These are phyloP conservation scores for Tetanocera ferruginea DNA, from an alignment of 2,888 invertebrate species.

Conservation along the genomic window DNA sequence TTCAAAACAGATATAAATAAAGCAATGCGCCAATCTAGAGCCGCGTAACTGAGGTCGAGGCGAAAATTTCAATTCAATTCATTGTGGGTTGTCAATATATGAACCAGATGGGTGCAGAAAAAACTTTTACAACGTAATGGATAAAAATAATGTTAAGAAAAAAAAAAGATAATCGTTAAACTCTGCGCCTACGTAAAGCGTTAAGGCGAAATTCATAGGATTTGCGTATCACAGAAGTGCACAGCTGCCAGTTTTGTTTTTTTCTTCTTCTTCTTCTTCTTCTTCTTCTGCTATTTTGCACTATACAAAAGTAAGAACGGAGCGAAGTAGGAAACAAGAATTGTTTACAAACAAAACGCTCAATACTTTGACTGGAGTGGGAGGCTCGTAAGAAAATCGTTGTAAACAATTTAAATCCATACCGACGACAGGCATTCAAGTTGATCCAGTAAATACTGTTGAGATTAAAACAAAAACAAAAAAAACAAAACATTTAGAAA, in stretches of 20 bases:
- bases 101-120: neutral
- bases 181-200: neutral
- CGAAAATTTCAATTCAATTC: neutral
- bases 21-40: neutral
- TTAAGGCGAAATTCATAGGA: neutral
- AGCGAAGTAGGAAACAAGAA: neutral
- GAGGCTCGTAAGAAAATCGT: neutral
- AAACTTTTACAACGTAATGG: neutral
- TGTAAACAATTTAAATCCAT: neutral
- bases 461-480: neutral
- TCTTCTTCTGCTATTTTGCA: neutral
- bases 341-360: conserved; percentile 5
- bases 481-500: neutral
- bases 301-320: neutral
- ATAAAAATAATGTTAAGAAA: neutral
- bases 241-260: neutral
- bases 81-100: neutral
- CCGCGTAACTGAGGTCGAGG: conserved; percentile 29
- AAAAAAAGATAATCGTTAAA: neutral
- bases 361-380: neutral
- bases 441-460: neutral
- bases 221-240: neutral
- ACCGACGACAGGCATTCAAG: too few relatives aligned
- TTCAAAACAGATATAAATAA: neutral
- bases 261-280: neutral